A percentile compares a stretch with the other conserved stretches of the same genome.
phyloP scores from a whole-genome alignment of 92 coral and sea anemone species.

The Paragorgia papillata region DNA sequence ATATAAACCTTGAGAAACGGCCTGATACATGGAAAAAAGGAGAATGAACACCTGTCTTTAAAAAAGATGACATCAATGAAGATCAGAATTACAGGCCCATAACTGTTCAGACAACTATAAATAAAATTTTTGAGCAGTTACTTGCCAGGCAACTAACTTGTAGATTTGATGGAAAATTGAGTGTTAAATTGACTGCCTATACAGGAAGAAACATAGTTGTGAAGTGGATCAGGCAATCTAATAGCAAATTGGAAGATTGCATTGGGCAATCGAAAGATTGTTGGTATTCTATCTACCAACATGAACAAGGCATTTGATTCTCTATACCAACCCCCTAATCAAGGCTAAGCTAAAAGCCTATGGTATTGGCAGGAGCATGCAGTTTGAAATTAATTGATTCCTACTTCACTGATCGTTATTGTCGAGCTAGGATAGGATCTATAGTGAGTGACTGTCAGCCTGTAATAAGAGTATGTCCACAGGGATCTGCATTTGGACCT shows the following conservation, averaged over 20 bases:
- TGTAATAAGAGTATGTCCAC: conserved; percentile 34
- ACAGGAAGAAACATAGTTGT: conserved; percentile 38
- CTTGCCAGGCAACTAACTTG: conserved; percentile 9
- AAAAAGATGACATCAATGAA: not conserved
- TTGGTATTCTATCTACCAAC: not conserved
- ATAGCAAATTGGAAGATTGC: conserved; percentile 39
- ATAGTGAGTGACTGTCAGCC: conserved; percentile 37
- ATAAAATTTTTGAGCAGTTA: conserved; percentile 41
- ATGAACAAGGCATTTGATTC: conserved; percentile 41
- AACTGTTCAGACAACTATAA: conserved; percentile 1
- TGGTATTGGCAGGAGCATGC: conserved; percentile 13
- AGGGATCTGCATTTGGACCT: conserved; percentile 42
- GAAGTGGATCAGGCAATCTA: conserved; percentile 10
- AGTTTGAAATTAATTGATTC: conserved; percentile 26
- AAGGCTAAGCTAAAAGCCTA: conserved; percentile 32
- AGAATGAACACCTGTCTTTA: conserved; percentile 40
- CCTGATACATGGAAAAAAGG: conserved; percentile 31
- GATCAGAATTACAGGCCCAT: conserved; percentile 22
- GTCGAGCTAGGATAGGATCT: conserved; percentile 37
- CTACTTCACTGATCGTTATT: conserved; percentile 9
- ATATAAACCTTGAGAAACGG: not conserved
- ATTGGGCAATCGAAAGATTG: conserved; percentile 11
- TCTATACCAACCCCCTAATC: conserved; percentile 5
- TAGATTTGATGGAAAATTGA: conserved; percentile 13
- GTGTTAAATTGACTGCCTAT: conserved; percentile 40